Evolutionary conservation across 2,797 vertebrate species (phyloP), one percentile per base, ranked within the genome.

Genomic region (Cirrhinus mrigala): DNA sequence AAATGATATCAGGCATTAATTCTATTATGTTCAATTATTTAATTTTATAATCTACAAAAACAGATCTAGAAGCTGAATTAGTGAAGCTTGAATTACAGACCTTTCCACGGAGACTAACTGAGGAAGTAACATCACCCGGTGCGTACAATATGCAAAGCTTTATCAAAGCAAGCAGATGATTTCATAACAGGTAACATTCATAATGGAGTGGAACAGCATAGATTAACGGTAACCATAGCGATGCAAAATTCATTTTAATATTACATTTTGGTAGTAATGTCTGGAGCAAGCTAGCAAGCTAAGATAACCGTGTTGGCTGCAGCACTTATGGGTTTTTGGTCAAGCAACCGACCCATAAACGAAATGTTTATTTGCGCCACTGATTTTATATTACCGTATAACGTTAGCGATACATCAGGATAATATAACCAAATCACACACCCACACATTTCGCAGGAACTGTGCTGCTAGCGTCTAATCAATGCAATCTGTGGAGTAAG

Each of bases 221-320:
- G 6, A 33, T 50, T 22, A 29, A 33, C 18, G 33, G 12, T 37
- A 70, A 33, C 14, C 14, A 79, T 12, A 27, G 22, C 1, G 37
- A 27, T n/a, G 22, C 20, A 20, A 69, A 54, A 37, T 9, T 12
- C 1, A 54, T 40, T 29, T 81, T 14, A 40, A 11, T 54, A 14
- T 22, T 52, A 6, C 12, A 18, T 54, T 52, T 54, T 44, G 29
- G 7, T n/a, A 44, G 22, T 1, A 58, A 2, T 37, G 29, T 16
- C 6, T 40, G 20, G 16, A 88, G 86, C 89, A 11, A 6, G 90
- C 91, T 92, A 92, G 68, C 83, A 37, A 46, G 89, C 89, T 90
- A 89, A 60, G n/a, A 73, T 27, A 22, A 58, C 22, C 12, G 12
- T 60, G 74, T 11, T 62, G 27, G 24, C 24, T 79, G 24, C 24